Percentiles rank a stretch among this genome's conserved stretches.
phyloP scores from a whole-genome alignment of 2,888 invertebrate species.

The Drosophila fungiperda region DNA sequence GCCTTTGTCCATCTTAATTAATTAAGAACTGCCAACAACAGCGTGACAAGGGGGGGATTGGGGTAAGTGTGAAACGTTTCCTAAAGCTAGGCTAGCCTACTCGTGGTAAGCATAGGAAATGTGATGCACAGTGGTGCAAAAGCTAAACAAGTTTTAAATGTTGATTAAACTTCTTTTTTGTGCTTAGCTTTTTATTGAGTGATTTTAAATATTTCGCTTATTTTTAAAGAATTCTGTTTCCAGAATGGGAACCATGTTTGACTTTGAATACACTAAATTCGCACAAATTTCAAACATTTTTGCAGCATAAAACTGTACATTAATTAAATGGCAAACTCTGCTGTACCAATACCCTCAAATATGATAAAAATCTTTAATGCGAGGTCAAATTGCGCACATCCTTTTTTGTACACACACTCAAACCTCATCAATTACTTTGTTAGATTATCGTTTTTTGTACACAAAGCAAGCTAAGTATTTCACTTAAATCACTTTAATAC shows the following conservation, averaged over 20 bases:
- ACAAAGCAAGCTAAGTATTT: not conserved
- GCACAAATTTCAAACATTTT: not conserved
- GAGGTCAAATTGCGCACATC: not conserved
- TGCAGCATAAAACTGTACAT: not conserved
- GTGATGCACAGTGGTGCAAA: conserved; percentile 35
- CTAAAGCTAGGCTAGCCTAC: not conserved
- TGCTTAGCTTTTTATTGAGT: not conserved
- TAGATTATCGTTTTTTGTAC: not conserved
- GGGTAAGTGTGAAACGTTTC: not conserved
- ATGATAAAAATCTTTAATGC: not conserved
- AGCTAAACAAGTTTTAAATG: not conserved
- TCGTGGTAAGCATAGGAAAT: conserved; percentile 22
- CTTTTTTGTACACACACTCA: not conserved
- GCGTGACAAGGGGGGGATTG: not conserved
- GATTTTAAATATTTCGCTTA: not conserved
- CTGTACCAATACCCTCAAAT: not conserved
- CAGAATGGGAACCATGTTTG: not conserved
- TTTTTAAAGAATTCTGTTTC: not conserved
- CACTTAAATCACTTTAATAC: not conserved
- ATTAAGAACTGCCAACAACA: conserved; percentile 57
- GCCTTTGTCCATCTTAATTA: conserved; percentile 79
- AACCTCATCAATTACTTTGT: not conserved
- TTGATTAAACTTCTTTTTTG: not conserved
- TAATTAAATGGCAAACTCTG: not conserved
- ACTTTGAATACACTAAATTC: not conserved